Evolutionary conservation across 2,888 invertebrate genomes (phyloP).

Genomic region (Drosophila demipolita): DNA sequence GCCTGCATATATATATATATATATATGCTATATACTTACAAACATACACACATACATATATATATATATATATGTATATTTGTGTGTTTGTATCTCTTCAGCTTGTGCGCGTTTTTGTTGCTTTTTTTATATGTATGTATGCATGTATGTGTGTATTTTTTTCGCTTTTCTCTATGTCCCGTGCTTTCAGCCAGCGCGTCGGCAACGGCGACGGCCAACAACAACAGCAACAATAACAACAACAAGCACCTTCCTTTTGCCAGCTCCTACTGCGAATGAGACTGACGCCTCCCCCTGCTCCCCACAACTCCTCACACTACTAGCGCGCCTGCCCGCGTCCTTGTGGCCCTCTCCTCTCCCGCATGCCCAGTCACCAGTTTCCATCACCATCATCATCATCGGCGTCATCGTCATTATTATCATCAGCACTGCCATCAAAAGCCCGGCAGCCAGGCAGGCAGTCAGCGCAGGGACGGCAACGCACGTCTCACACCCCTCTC

Average conservation of each 20-base stretch:
- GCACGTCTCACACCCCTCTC: slow-evolving; percentile 27
- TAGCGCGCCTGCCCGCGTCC: slow-evolving; percentile 60
- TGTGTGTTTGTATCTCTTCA: slow-evolving; percentile 66
- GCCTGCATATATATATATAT: slow-evolving; percentile 19
- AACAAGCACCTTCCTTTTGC: slow-evolving; percentile 56
- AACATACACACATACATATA: slow-evolving; percentile 9
- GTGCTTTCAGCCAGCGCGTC: slow-evolving; percentile 41
- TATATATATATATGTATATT: slow-evolving; percentile 23
- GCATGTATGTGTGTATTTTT: slow-evolving; percentile 48
- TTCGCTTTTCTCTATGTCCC: slow-evolving; percentile 74
- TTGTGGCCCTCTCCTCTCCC: slow-evolving; percentile 46
- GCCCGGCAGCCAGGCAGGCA: slow-evolving; percentile 56
- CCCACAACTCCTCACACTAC: slow-evolving; percentile 16
- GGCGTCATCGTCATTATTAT: slow-evolving; percentile 43
- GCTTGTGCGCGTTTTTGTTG: slow-evolving; percentile 76
- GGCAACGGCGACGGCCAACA: slow-evolving; percentile 36
- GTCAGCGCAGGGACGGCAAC: slow-evolving; percentile 53
- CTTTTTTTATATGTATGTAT: slow-evolving; percentile 63
- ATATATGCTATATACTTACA: slow-evolving; percentile 11
- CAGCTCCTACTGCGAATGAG: slow-evolving; percentile 57
- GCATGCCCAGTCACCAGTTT: slow-evolving; percentile 48
- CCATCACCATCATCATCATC: slow-evolving; percentile 49
- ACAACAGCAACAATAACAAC: slow-evolving; percentile 12
- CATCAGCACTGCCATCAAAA: slow-evolving; percentile 56
- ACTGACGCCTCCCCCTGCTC: slow-evolving; percentile 26